Base-by-base conservation (phyloP, 1,140 invertebrate genomes). In the Plectrocnemia conspersa region DNA sequence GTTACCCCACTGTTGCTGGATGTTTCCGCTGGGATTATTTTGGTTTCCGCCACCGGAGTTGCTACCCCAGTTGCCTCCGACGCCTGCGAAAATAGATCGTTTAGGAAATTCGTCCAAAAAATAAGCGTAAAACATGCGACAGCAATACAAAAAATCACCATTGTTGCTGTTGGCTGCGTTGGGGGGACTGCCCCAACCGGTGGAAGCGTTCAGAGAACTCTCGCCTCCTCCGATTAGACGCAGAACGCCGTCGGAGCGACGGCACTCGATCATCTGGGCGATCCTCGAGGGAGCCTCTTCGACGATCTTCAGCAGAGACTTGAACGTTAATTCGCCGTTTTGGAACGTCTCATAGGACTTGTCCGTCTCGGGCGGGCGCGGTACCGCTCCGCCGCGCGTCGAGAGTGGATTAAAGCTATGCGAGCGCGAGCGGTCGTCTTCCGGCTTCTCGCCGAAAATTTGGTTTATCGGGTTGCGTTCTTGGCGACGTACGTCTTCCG, bases 191-290 rank as follows among this genome's bases (percentile, higher is more conserved):
- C 83, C 85, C 85, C 86, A 88, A 54, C 83, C 84, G 29, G 81
- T 81, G 46, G 81, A 81, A 61, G 80, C 83, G 66, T 85, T 88
- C 40, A 88, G 76, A 18, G 86, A 86, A 68, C 81, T 88, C 67
- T 89, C 86, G 27, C 86, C 87, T 19, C 87, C 86, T 36, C 87
- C 87, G 35, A 76, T 72, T n/a, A 89, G 73, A 47, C 84, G 77
- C 54, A 85, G 65, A 23, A 74, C 68, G 18, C 64, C 70, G 27
- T 79, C 77, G 79, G 77, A 15, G 27, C 79, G 81, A 82, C 80
- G 85, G 56, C 64, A 66, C 19, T 24, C 11, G 24, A 70, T 61
- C 48, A 70, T 63, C 49, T 59, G 54, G 45, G 64, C 61, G 58
- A 72, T 48, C n/a, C 38, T 49, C 18, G 25, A 9, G 5, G 55